Evolutionary conservation across 2,797 vertebrate species (phyloP), one percentile per base, ranked within the genome.

Genomic region (Pelochelys cantorii): DNA sequence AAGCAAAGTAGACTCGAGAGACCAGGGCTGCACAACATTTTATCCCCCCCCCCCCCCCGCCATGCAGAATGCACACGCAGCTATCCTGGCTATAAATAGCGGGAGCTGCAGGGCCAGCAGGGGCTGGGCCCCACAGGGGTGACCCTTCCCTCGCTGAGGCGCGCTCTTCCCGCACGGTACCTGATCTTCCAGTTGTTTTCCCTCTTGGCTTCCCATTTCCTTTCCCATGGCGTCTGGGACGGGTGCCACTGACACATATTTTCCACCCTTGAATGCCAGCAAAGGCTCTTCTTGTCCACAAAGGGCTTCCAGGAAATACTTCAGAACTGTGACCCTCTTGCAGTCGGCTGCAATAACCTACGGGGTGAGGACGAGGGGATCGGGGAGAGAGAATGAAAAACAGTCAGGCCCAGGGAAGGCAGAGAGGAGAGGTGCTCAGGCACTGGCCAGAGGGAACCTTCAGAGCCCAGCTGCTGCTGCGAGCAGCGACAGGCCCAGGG

Each of bases 121-220:
- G 89, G 96, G 96, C 91, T 92, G 95, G 95, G 95, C 96, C 92
- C 96, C 93, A 93, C 93, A 91, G 86, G 94, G 95, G 90, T 95
- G 96, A 97, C 94, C 96, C 93, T 97, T 97, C 97, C 97, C 97
- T 93, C 95, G 92, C 95, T 74, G 95, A 94, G 95, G 95, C 56
- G 89, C 95, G 84, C 94, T 98, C 97, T 98, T 97, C 97, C 97
- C 96, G 95, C 96, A 98, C 95, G 94, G 97, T 98, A 99, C 99
- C 99, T 99, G 99, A 99, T 99, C 99, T 99, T 99, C 99, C 99
- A 98, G 98, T 98, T 99, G 99, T 99, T 99, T 99, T 99, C 99
- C 99, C 99, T 99, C 98, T 98, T 98, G 99, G 99, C 99, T 99
- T 98, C 98, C 98, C 95, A 98, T 98, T 99, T 99, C 99, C 99